phyloP scores from a whole-genome alignment of 2,888 invertebrate species.

The Lasioglossum vierecki region DNA sequence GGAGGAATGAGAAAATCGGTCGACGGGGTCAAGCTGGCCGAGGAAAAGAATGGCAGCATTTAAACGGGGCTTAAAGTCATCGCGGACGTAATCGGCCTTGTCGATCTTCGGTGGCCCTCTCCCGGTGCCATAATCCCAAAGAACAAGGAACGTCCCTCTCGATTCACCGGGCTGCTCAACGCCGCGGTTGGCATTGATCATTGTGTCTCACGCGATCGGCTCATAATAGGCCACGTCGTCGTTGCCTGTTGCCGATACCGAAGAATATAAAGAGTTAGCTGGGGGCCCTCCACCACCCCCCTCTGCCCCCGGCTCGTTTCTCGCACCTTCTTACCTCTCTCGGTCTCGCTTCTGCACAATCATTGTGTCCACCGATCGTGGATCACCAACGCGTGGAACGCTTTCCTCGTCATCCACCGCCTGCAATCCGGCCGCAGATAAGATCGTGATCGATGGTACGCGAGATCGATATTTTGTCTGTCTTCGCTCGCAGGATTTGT shows the following conservation, averaged over 20 bases:
- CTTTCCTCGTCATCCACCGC: slow-evolving; percentile 50
- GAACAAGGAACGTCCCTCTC: slow-evolving; percentile 31
- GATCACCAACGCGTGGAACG: slow-evolving; percentile 36
- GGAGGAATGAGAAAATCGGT: slow-evolving; percentile 53
- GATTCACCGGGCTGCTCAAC: slow-evolving; percentile 57
- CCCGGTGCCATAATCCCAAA: slow-evolving; percentile 64
- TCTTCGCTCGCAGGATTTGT: slow-evolving; percentile 23
- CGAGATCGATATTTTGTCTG: slow-evolving; percentile 62
- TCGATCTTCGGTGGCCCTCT: slow-evolving; percentile 69
- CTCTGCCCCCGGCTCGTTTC: background rate
- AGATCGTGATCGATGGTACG: slow-evolving; percentile 71
- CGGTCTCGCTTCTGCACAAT: slow-evolving; percentile 16
- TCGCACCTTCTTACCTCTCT: slow-evolving; percentile 30
- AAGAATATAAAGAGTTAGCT: slow-evolving; percentile 69
- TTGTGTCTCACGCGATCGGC: slow-evolving; percentile 65
- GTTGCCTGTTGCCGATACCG: slow-evolving; percentile 66
- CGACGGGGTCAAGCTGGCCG: slow-evolving; percentile 60
- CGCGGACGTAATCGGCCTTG: slow-evolving; percentile 71
- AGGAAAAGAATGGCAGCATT: slow-evolving; percentile 70
- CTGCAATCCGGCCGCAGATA: slow-evolving; percentile 56
- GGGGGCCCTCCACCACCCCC: background rate
- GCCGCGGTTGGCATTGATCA: slow-evolving; percentile 62
- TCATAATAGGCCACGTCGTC: slow-evolving; percentile 72
- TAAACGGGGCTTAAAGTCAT: slow-evolving; percentile 72
- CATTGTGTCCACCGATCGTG: slow-evolving; percentile 39